phyloP scores from a whole-genome alignment of 2,797 vertebrate genomes.

The Rhabdophis nuchalis region DNA sequence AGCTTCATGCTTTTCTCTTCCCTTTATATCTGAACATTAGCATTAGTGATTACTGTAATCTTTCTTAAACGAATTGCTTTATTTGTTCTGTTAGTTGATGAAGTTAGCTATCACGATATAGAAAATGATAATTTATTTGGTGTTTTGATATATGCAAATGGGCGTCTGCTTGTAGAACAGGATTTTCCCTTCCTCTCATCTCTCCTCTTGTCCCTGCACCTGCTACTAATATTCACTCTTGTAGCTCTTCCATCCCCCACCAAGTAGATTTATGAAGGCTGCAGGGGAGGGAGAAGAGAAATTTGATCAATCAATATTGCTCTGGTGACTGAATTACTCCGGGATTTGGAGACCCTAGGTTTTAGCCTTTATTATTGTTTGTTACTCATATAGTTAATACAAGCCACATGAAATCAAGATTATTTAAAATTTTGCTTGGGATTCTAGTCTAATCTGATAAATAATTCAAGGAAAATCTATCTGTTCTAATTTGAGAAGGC shows the following conservation, averaged over 20 bases:
- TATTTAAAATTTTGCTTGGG: neutral
- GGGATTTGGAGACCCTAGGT: neutral
- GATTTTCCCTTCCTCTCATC: neutral
- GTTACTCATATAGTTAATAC: neutral
- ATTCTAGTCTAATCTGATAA: neutral
- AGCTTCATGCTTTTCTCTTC: neutral
- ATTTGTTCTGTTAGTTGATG: neutral
- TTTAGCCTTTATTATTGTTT: neutral
- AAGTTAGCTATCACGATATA: neutral
- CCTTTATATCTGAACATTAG: neutral
- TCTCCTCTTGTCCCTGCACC: neutral
- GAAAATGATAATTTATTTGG: neutral
- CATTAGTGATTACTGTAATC: neutral
- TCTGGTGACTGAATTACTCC: neutral
- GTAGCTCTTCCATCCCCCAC: neutral
- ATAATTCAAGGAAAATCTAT: neutral
- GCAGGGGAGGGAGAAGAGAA: neutral
- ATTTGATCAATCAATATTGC: neutral
- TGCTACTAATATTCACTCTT: neutral
- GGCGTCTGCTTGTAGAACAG: neutral
- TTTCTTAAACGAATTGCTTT: neutral
- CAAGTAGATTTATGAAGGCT: neutral
- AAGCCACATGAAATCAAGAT: neutral
- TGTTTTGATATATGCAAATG: neutral
- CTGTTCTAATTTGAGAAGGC: neutral